phyloP scores from a whole-genome alignment of 2,797 vertebrate species.

The Tauraco hartlaubi region DNA sequence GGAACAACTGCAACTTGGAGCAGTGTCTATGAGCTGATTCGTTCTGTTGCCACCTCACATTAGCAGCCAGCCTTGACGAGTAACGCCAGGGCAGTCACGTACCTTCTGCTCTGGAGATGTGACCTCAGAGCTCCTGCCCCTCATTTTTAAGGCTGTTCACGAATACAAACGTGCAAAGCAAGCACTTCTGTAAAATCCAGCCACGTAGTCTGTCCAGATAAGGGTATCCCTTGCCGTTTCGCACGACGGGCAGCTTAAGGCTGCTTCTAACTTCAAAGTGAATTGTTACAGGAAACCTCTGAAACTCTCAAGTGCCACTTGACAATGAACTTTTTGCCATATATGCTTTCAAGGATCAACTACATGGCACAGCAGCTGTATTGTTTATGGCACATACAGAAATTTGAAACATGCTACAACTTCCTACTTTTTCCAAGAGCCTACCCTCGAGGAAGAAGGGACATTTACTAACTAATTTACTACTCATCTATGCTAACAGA shows the following conservation, averaged over 20 bases:
- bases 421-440: not conserved
- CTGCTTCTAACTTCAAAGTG: not conserved
- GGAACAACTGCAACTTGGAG: not conserved
- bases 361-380: not conserved
- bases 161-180: not conserved
- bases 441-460: not conserved
- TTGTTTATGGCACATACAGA: not conserved
- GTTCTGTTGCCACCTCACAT: not conserved
- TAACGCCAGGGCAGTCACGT: not conserved
- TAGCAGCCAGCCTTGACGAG: not conserved
- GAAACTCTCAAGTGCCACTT: not conserved
- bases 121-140: not conserved
- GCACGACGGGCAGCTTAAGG: not conserved
- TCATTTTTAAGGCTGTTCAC: not conserved
- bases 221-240: not conserved
- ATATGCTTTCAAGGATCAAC: not conserved
- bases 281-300: not conserved
- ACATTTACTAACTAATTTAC: not conserved
- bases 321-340: not conserved
- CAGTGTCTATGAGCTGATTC: not conserved
- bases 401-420: constrained; percentile 9
- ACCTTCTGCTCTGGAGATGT: not conserved
- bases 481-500: not conserved
- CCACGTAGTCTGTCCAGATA: not conserved
- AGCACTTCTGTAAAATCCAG: not conserved